Conservation (phyloP, 2,797 vertebrate species). For the Oreochromis grahami region DNA sequence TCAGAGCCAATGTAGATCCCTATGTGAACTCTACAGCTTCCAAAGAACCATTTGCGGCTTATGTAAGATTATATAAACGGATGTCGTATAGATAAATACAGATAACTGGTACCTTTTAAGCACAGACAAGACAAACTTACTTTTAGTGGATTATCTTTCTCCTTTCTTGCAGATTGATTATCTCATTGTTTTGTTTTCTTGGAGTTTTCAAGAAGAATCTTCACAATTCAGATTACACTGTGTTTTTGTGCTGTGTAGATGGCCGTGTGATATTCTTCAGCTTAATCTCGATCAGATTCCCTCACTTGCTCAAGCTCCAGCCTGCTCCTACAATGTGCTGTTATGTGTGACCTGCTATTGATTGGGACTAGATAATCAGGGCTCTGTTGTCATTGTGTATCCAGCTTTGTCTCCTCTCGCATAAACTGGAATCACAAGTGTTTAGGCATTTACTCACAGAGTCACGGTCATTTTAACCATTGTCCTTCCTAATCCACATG, state of each 20-base stretch:
- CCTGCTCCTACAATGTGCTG: slow-evolving; percentile 54
- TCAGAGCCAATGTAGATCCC: not conserved
- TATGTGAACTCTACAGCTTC: slow-evolving; percentile 45
- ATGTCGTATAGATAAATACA: slow-evolving; percentile 51
- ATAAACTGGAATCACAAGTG: slow-evolving; percentile 36
- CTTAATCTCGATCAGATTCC: not conserved
- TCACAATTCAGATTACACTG: not conserved
- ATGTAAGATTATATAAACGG: slow-evolving; percentile 57
- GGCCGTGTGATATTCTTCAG: not conserved
- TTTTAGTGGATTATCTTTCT: not conserved
- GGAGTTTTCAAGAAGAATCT: not conserved
- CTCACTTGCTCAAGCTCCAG: slow-evolving; percentile 9
- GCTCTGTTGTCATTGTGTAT: slow-evolving; percentile 37
- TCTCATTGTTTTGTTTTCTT: not conserved
- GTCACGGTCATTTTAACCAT: not conserved
- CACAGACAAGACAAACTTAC: not conserved
- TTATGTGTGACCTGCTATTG: slow-evolving; percentile 60
- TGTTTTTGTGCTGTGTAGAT: not conserved
- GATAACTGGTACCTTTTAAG: slow-evolving; percentile 34
- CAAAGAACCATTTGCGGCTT: slow-evolving; percentile 44
- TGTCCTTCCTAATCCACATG: slow-evolving; percentile 12
- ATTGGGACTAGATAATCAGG: slow-evolving; percentile 55
- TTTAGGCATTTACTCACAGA: slow-evolving; percentile 14
- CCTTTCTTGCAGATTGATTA: accelerated
- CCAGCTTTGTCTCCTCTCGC: slow-evolving; percentile 22